Base-by-base conservation (phyloP, 2,888 invertebrate species). In the Patella pellucida region DNA sequence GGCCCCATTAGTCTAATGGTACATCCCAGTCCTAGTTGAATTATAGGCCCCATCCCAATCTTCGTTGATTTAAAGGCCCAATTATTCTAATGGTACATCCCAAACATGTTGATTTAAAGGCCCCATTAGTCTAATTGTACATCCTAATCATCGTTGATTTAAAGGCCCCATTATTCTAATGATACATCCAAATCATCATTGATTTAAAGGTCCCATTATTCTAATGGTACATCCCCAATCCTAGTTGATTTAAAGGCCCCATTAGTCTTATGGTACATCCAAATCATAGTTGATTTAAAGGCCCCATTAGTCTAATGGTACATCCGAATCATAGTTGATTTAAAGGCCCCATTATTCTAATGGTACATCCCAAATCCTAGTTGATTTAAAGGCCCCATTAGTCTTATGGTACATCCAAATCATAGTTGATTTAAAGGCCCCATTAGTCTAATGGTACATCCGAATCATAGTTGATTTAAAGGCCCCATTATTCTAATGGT, bases 1-100 rank as follows among this genome's bases (percentile, higher is more conserved):
- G 41, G 41, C 41, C 41, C 41, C 19, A 9, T 62, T 69, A 74
- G 11, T 77, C 74, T 41, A 76, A 72, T 7, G 76, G 76, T 52
- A 75, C 67, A 41, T 70, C 77, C 84, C 93, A 54, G 79, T 87
- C 86, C n/a, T n/a, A n/a, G n/a, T n/a, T n/a, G n/a, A 41, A 9
- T 41, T 41, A 41, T 9, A 41, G 41, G 41, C 41, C 41, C 41
- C 67, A 41, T 70, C 77, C 84, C 93, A 54, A 80, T 87, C 86
- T 67, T 84, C n/a, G n/a, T n/a, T n/a, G n/a, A 41, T 41, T 41
- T 41, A 41, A 41, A 41, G 41, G 41, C 41, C 41, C 41, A 11
- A 9, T 62, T 69, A 74, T 14, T 77, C 74, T 41, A 76, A 72
- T 7, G 76, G 76, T 52, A 75, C 67, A 41, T 70, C 77, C 84